phyloP scores from a whole-genome alignment of 2,888 invertebrate species.

The Drosophila nr. fundita region DNA sequence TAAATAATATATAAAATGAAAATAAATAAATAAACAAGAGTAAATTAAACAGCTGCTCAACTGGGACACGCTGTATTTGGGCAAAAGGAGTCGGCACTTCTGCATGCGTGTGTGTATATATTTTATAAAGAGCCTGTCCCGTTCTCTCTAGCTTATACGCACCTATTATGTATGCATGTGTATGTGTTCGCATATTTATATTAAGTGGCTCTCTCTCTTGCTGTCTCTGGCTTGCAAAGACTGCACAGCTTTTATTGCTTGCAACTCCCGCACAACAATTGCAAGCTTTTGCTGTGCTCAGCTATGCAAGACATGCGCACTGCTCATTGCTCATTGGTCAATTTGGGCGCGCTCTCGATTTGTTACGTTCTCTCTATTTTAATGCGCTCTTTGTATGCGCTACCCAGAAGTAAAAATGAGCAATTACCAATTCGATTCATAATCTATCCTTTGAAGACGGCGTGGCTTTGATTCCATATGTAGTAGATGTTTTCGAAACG shows the following conservation, averaged over 20 bases:
- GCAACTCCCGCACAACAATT: conserved; percentile 30
- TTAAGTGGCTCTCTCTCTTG: neutral
- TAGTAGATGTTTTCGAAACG: neutral
- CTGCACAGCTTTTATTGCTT: neutral
- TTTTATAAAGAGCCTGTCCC: neutral
- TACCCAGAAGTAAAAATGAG: neutral
- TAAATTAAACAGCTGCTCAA: neutral
- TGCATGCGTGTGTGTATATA: neutral
- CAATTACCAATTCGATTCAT: neutral
- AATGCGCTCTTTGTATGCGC: neutral
- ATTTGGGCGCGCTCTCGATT: neutral
- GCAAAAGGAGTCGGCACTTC: neutral
- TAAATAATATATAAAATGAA: neutral
- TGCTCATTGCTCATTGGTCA: conserved; percentile 4
- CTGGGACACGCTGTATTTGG: neutral
- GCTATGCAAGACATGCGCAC: conserved; percentile 35
- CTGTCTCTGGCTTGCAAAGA: conserved; percentile 2
- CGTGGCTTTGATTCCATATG: neutral
- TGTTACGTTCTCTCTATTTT: neutral
- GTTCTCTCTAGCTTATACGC: neutral
- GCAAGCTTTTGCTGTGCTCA: conserved; percentile 4
- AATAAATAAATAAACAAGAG: neutral
- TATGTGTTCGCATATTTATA: neutral
- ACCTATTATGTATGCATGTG: neutral
- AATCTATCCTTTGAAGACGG: neutral